A percentile compares a stretch with the other conserved stretches of the same genome.
These are phyloP conservation scores for Proteles cristata DNA, from an alignment of 2,113 vertebrate species.

Conservation along the genomic window DNA sequence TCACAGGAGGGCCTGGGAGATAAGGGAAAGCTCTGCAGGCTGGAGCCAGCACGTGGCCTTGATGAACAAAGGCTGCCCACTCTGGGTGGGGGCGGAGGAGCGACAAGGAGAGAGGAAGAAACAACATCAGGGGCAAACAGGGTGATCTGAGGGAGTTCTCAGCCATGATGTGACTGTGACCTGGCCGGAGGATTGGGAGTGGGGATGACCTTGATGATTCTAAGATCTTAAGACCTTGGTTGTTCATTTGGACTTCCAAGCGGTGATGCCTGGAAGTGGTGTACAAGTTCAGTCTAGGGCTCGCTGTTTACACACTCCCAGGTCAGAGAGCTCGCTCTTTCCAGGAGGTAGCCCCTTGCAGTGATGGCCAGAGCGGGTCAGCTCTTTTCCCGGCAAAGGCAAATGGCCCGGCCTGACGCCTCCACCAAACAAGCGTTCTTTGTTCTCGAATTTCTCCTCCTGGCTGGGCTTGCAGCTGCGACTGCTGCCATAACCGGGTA, in stretches of 20 bases:
- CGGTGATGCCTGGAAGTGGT: not conserved
- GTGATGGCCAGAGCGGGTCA: not conserved
- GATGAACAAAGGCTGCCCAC: not conserved
- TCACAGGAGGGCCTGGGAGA: not conserved
- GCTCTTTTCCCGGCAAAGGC: not conserved
- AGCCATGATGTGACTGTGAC: not conserved
- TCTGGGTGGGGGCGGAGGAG: not conserved
- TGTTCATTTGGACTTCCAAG: not conserved
- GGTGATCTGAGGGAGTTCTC: not conserved
- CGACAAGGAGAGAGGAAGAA: not conserved
- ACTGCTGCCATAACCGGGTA: not conserved
- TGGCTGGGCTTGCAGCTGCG: rapidly evolving
- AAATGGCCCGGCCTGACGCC: not conserved
- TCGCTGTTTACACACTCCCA: not conserved
- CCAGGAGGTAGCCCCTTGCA: not conserved
- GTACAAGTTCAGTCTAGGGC: not conserved
- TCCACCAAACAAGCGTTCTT: not conserved
- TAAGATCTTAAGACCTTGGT: not conserved
- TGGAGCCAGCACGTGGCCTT: not conserved
- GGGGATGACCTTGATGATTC: not conserved
- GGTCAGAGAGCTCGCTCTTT: not conserved
- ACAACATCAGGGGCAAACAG: not conserved
- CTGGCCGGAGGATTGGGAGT: not conserved
- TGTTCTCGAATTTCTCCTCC: not conserved
- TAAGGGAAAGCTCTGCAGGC: rapidly evolving